Conservation (phyloP, 2,888 invertebrate genomes). For the Orthosia gracilis region DNA sequence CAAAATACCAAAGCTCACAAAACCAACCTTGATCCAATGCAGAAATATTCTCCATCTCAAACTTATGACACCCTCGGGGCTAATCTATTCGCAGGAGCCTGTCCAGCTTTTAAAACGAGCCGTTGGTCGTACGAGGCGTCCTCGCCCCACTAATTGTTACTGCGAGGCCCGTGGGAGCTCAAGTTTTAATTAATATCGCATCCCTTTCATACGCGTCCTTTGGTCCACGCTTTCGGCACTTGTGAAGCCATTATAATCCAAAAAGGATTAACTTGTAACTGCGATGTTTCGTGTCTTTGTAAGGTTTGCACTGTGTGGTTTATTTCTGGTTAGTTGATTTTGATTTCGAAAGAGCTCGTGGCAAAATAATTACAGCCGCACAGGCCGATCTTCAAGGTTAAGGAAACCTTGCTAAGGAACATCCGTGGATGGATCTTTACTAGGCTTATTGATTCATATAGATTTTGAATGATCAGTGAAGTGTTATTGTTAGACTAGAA, state of each 20-base stretch:
- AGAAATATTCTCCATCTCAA: constrained; percentile 39
- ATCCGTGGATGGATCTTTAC: too few species aligned
- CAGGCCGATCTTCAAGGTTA: neutral
- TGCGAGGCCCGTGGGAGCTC: constrained; percentile 58
- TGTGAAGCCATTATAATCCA: constrained; percentile 50
- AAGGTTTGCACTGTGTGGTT: neutral
- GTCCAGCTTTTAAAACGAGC: constrained; percentile 59
- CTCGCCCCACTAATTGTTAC: constrained; percentile 64
- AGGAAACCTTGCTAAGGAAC: neutral
- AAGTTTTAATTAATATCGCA: constrained; percentile 69
- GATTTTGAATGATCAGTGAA: too few species aligned
- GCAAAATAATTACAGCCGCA: too few species aligned
- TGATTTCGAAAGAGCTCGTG: neutral
- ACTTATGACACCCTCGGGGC: constrained; percentile 55
- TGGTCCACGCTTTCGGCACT: constrained; percentile 49
- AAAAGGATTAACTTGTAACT: constrained; percentile 52
- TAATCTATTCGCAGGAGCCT: constrained; percentile 50
- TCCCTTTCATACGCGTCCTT: constrained; percentile 61
- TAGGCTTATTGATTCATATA: too few species aligned
- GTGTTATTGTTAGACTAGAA: too few species aligned
- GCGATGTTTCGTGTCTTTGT: constrained; percentile 30
- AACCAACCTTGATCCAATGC: constrained; percentile 2
- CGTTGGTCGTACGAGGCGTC: constrained; percentile 48
- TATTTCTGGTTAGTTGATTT: constrained; percentile 9
- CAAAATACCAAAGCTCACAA: neutral